These are phyloP conservation scores for Pseudopleuronectes americanus DNA, from an alignment of 2,797 vertebrate genomes.

Conservation along the genomic window DNA sequence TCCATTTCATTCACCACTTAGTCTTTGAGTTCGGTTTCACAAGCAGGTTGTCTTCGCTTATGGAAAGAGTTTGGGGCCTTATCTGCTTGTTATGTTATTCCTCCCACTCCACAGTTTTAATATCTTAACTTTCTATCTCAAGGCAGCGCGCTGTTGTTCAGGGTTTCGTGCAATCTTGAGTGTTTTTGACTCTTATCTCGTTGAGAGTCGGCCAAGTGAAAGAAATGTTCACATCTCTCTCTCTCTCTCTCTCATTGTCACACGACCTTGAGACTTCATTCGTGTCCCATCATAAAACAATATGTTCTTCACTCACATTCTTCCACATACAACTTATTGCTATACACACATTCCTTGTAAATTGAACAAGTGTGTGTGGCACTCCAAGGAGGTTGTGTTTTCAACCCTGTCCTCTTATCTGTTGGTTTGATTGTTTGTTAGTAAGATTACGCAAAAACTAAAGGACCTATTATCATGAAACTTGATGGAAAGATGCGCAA, in stretches of 20 bases:
- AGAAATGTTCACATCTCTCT: neutral
- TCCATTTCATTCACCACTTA: neutral
- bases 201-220: neutral
- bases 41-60: neutral
- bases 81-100: neutral
- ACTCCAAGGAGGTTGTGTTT: too few species aligned
- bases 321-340: neutral
- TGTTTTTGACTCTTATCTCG: neutral
- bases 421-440: too few species aligned
- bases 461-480: too few species aligned
- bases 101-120: neutral
- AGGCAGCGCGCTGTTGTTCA: neutral
- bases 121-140: neutral
- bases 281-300: neutral
- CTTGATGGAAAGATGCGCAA: too few species aligned
- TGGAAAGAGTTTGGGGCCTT: neutral
- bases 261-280: neutral
- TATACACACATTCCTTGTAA: neutral
- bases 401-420: too few species aligned
- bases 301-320: neutral
- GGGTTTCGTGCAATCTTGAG: neutral
- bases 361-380: neutral
- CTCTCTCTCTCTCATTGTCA: neutral
- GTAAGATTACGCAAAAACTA: too few species aligned
- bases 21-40: conserved; percentile 1